Percentiles rank a stretch among this genome's conserved stretches.
phyloP scores from a whole-genome alignment of 2,797 vertebrate species.

The Taeniopygia guttata region DNA sequence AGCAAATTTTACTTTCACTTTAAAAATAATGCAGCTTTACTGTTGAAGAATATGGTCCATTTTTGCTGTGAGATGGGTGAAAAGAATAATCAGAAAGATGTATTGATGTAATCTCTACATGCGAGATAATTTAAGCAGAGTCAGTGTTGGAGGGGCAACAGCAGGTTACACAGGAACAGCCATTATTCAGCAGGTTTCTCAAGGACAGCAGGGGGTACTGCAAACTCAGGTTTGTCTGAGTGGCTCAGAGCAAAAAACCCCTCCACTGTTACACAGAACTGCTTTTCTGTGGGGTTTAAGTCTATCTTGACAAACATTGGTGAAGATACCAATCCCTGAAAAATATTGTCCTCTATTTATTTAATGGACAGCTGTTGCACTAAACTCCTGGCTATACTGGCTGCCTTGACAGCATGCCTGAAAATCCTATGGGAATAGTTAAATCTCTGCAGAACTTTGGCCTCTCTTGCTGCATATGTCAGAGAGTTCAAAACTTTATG shows the following conservation, averaged over 20 bases:
- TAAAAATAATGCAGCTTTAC: background rate
- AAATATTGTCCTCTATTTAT: background rate
- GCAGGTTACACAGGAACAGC: background rate
- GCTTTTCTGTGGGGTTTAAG: background rate
- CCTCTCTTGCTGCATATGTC: background rate
- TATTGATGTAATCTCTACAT: background rate
- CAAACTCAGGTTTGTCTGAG: background rate
- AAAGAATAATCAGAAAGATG: background rate
- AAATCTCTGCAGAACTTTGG: background rate
- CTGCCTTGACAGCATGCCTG: background rate
- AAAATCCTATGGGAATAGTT: background rate
- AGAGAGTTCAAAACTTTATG: background rate
- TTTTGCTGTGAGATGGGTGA: background rate
- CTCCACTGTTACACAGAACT: background rate
- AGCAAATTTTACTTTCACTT: background rate
- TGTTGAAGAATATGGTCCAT: background rate
- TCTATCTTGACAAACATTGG: background rate
- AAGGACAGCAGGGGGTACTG: conserved; percentile 19
- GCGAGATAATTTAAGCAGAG: background rate
- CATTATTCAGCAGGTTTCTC: background rate
- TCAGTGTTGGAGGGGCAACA: background rate
- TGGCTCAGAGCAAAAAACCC: background rate
- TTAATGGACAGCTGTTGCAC: background rate
- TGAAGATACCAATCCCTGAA: background rate
- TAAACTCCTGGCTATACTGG: background rate